Evolutionary conservation across 2,888 invertebrate genomes (phyloP).

Genomic region (Papilio demoleus): DNA sequence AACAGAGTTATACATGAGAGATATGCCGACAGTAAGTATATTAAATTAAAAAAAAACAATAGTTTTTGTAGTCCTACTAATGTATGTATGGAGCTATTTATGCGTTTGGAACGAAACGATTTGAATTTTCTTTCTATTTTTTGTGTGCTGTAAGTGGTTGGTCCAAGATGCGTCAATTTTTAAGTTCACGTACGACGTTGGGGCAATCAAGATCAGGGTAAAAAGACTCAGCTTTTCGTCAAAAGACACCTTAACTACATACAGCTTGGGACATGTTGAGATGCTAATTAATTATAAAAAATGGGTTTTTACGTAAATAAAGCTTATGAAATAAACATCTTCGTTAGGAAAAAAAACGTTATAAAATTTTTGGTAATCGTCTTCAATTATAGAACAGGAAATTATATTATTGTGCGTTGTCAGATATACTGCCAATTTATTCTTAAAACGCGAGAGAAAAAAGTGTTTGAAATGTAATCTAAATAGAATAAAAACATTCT

Average conservation of each 20-base stretch:
- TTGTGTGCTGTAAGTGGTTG: no score
- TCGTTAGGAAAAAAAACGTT: neutral
- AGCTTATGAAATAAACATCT: no score
- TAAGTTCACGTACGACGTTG: no score
- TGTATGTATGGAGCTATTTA: no score
- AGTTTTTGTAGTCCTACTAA: neutral
- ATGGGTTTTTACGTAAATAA: neutral
- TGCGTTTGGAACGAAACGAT: no score
- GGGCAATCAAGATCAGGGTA: no score
- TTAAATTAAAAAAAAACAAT: neutral
- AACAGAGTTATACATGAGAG: slow-evolving; percentile 89
- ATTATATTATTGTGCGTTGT: neutral
- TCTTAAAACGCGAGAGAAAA: neutral
- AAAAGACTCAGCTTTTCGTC: no score
- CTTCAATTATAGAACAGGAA: neutral
- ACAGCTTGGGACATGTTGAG: no score
- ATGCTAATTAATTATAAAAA: neutral
- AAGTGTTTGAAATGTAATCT: neutral
- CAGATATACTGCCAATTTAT: neutral
- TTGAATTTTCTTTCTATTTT: no score
- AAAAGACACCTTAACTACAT: no score
- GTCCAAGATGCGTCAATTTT: no score
- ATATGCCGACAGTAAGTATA: slow-evolving; percentile 88
- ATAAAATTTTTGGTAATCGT: neutral
- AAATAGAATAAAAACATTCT: neutral